Base-by-base conservation (phyloP, 2,113 vertebrate genomes). In the Cebidichthys violaceus region DNA sequence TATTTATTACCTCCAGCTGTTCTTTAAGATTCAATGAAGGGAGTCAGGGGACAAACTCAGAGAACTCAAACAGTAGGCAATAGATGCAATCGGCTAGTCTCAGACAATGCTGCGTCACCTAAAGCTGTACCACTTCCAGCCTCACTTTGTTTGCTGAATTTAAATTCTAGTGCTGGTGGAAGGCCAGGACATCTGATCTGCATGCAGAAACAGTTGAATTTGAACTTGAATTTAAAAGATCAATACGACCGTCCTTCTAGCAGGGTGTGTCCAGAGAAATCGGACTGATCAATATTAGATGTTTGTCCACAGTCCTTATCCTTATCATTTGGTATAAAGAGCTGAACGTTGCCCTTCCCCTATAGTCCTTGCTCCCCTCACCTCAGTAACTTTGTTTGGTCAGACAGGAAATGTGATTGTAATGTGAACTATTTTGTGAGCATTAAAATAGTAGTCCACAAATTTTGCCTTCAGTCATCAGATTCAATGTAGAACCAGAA, bases 1-100 rank as follows among this genome's bases (percentile, higher is more conserved):
- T 29, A 70, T 75, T 78, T 67, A 66, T 88, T 64, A 47, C 39
- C 43, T 67, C 10, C 45, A 27, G 8, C 9, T 60, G 35, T 62
- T 76, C 45, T 50, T 72, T 37, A 35, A 64, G 31, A 79, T 72
- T 71, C 61, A 52, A 3, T 24, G 69, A 64, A 57, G 11, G 64
- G 17, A 62, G 29, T 13, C 43, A 18, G 33, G 9, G 45, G 57
- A 33, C 55, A 9, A 59, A 39, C 9, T 59, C 61, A 1, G 39
- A 41, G 43, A n/a, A 31, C 57, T 33, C 35, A 47, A 75, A 66
- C 55, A 35, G 33, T 0, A 13, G 10, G 1, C 11, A 35, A 35
- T 55, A 65, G 18, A 70, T 18, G 47, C 27, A 74, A 39, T 70
- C 43, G 35, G 67, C 15, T 1, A 4, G 3, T 18, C 60, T 57